Evolutionary conservation across 2,888 invertebrate species (phyloP).

Genomic region (Agrotis puta): DNA sequence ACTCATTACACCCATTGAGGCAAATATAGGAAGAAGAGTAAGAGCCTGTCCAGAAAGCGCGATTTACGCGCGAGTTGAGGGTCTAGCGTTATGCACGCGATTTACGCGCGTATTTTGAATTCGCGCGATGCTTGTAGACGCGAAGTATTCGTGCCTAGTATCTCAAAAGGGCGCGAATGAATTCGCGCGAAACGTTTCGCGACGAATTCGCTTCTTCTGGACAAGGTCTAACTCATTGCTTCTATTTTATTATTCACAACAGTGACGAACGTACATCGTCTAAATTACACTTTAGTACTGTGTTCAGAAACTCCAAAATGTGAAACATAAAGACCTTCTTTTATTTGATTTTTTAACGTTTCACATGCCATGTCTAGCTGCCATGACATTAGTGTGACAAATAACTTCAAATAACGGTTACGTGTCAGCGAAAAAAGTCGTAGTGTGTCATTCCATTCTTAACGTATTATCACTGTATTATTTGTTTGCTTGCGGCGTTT

Average conservation of each 20-base stretch:
- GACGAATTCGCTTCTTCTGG: no score
- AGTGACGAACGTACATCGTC: not conserved
- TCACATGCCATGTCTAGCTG: not conserved
- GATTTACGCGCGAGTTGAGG: no score
- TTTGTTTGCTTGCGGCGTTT: not conserved
- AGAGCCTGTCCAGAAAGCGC: no score
- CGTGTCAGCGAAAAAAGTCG: not conserved
- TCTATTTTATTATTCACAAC: not conserved
- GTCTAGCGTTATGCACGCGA: no score
- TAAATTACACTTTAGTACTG: not conserved
- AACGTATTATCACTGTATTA: not conserved
- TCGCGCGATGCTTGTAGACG: no score
- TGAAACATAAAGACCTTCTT: not conserved
- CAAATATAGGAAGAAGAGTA: no score
- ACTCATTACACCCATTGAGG: no score
- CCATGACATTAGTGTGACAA: conserved; percentile 12
- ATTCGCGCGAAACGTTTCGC: no score
- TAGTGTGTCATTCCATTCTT: not conserved
- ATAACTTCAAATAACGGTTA: conserved; percentile 24
- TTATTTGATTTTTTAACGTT: not conserved
- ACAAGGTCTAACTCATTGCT: not conserved
- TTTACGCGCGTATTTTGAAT: no score
- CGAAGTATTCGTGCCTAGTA: no score
- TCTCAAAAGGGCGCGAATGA: no score
- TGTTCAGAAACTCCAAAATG: not conserved